Evolutionary conservation across 1,140 invertebrate genomes (phyloP), one percentile per base, ranked within the genome.

Genomic region (Musca domestica): DNA sequence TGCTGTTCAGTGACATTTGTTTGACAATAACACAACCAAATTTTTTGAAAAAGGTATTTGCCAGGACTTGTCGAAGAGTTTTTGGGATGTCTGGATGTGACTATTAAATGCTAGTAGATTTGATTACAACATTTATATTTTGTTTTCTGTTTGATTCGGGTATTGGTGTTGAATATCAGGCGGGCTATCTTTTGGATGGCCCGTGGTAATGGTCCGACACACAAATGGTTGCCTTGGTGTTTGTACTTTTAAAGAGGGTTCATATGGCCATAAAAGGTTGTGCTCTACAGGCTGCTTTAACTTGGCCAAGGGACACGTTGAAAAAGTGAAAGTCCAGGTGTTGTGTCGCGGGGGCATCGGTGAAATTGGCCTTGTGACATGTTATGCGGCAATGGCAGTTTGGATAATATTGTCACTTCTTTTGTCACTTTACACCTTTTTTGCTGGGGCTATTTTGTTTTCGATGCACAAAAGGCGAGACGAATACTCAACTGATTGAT

Each of bases 261-360:
- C 30, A 23, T 54, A 58, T 58, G 15, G 25, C 15, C 30, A 15
- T 58, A 30, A n/a, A 34, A n/a, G 54, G 54, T 58, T 58, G 25
- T 23, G n/a, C 17, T 30, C 17, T 56, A 27, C 22, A 9, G 17
- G 30, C 30, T 58, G 54, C 14, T 30, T 5, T n/a, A 58, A 12
- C 54, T 27, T 58, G 10, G 49, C 25, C 25, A 25, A 27, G 10
- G 2, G 30, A 3, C 47, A 48, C 3, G 17, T 19, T n/a, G 12
- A 58, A 58, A n/a, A 58, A 58, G 54, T 58, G 25, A 58, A 58
- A 58, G 54, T 58, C 54, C 54, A 58, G 54, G 54, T 58, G 54
- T 58, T 48, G 54, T 58, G 54, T 58, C 17, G 23, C 7, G 15
- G 30, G 4, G 12, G 17, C 25, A 58, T 30, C 15, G 30, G 17